These are phyloP conservation scores for Epizoanthus scotinus DNA, from an alignment of 92 coral and sea anemone genomes.

Conservation along the genomic window DNA sequence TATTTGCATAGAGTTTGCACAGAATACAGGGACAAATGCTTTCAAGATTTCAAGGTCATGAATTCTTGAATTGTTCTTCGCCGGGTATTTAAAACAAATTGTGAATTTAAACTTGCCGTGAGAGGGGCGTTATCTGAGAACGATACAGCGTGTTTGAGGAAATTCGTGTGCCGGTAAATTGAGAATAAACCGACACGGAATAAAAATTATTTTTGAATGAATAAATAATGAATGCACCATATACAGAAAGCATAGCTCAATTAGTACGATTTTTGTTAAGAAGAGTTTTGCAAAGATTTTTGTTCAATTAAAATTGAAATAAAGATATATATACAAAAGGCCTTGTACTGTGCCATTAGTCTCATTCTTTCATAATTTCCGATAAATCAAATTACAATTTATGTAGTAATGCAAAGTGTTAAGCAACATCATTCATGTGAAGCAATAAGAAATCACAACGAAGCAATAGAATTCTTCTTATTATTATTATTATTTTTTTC, in stretches of 20 bases:
- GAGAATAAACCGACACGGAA: not conserved
- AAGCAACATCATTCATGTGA: not conserved
- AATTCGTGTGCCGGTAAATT: conserved; percentile 31
- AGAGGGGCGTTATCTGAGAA: too few relatives aligned
- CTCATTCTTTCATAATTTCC: too few relatives aligned
- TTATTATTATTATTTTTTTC: too few relatives aligned
- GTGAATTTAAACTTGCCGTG: not conserved
- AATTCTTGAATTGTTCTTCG: not conserved
- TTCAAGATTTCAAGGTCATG: not conserved
- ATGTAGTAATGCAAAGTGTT: too few relatives aligned
- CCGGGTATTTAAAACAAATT: not conserved
- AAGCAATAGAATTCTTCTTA: not conserved
- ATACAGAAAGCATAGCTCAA: not conserved
- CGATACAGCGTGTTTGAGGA: not conserved
- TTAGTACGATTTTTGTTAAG: too few relatives aligned
- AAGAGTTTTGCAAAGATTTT: too few relatives aligned
- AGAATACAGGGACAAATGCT: not conserved
- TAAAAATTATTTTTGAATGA: not conserved
- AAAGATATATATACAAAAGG: too few relatives aligned
- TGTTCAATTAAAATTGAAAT: too few relatives aligned
- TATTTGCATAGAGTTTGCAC: not conserved
- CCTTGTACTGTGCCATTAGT: too few relatives aligned
- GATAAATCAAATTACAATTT: too few relatives aligned
- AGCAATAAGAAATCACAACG: not conserved
- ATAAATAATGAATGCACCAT: not conserved